Conservation (phyloP, 2,797 vertebrate genomes). For the Protonibea diacanthus region DNA sequence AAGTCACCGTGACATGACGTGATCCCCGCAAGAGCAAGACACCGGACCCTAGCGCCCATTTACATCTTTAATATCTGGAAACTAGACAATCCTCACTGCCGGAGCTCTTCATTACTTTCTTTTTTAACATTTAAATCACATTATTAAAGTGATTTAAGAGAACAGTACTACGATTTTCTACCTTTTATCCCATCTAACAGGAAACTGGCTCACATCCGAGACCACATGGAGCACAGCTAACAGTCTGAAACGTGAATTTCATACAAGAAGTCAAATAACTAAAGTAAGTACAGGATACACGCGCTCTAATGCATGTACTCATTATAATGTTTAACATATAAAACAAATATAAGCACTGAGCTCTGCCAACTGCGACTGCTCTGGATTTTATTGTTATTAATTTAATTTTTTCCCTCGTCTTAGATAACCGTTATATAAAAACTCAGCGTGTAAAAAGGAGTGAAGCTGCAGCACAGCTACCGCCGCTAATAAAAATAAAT, state of each 20-base stretch:
- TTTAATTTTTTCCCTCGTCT: not conserved
- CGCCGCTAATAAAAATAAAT: not conserved
- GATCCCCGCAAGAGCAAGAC: not conserved
- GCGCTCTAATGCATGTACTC: not conserved
- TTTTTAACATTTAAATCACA: not conserved
- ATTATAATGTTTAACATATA: conserved; percentile 14
- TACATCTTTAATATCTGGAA: not conserved
- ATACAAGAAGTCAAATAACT: not conserved
- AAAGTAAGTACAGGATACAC: not conserved
- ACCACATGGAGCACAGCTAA: not conserved
- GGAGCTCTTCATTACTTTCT: not conserved
- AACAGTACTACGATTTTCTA: too few species aligned
- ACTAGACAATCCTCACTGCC: not conserved
- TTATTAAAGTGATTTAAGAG: not conserved
- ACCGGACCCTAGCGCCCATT: too few species aligned
- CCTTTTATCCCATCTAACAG: not conserved
- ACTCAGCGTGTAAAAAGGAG: not conserved
- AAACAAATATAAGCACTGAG: not conserved
- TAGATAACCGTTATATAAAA: not conserved
- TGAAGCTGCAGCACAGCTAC: not conserved
- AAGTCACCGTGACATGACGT: too few species aligned
- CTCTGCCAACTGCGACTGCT: not conserved
- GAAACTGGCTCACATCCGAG: not conserved
- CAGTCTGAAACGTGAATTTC: not conserved
- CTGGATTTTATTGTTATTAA: not conserved